Percentiles rank a stretch among this genome's conserved stretches.
Conservation (phyloP, 2,888 invertebrate species). For the Leucoma salicis region DNA sequence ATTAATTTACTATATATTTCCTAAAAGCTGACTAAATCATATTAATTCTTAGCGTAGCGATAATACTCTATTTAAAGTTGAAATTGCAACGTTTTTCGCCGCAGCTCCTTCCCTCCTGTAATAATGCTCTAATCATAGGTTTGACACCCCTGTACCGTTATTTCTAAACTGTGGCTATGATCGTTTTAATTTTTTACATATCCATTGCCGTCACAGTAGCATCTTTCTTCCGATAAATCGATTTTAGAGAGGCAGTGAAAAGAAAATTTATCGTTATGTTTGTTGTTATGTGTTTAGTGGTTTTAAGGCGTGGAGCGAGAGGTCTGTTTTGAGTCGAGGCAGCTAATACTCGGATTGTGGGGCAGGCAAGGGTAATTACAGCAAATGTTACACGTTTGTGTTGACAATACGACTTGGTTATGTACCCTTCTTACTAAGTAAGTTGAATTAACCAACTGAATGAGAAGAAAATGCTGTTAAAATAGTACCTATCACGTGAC, state of each 20-base stretch:
- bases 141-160: slow-evolving; percentile 58
- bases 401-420: slow-evolving; percentile 50
- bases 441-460: too few species aligned
- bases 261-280: slow-evolving; percentile 7
- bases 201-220: slow-evolving; percentile 36
- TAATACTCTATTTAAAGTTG: slow-evolving; percentile 43
- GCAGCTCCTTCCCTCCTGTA: slow-evolving; percentile 61
- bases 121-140: slow-evolving; percentile 77
- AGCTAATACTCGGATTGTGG: slow-evolving; percentile 69
- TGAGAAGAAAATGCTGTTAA: too few species aligned
- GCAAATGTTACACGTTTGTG: slow-evolving; percentile 69
- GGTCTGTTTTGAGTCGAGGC: slow-evolving; percentile 52
- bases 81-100: slow-evolving; percentile 57
- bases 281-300: slow-evolving; percentile 14
- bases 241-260: slow-evolving; percentile 34
- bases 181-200: neutral
- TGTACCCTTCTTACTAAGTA: too few species aligned
- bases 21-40: slow-evolving; percentile 9
- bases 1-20: too few species aligned
- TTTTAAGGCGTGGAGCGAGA: slow-evolving; percentile 40
- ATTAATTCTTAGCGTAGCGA: slow-evolving; percentile 33
- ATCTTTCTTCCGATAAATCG: neutral
- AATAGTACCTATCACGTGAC: too few species aligned
- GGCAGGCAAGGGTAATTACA: slow-evolving; percentile 68
- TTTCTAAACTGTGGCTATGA: slow-evolving; percentile 8